Conservation (phyloP, 2,113 vertebrate species). For the Danionella cerebrum region DNA sequence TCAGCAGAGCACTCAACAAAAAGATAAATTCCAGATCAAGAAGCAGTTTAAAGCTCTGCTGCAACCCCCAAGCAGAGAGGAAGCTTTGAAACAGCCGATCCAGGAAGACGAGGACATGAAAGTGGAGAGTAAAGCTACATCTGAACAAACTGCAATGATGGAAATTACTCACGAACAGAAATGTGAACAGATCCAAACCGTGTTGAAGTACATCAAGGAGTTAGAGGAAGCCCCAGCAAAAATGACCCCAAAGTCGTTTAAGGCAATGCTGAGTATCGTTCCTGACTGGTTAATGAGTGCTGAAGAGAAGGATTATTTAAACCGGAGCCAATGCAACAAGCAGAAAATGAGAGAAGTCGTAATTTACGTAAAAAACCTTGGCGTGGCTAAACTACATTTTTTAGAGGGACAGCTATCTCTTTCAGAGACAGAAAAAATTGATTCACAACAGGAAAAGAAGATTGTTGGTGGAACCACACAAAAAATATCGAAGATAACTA, state of each 20-base stretch:
- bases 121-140: slow-evolving; percentile 35
- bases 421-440: slow-evolving; percentile 48
- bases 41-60: slow-evolving; percentile 43
- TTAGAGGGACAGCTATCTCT: slow-evolving; percentile 55
- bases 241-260: slow-evolving; percentile 63
- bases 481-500: slow-evolving; percentile 59
- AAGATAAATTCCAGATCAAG: slow-evolving; percentile 46
- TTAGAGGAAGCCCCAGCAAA: slow-evolving; percentile 65
- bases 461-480: slow-evolving; percentile 38
- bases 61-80: slow-evolving; percentile 27
- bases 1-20: slow-evolving; percentile 50
- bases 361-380: slow-evolving; percentile 60
- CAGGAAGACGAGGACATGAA: slow-evolving; percentile 35
- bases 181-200: slow-evolving; percentile 63
- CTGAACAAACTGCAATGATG: no score
- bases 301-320: slow-evolving; percentile 63
- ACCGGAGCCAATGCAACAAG: slow-evolving; percentile 62
- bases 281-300: slow-evolving; percentile 70
- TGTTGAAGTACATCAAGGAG: slow-evolving; percentile 70
- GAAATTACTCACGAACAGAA: slow-evolving; percentile 64
- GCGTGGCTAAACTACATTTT: slow-evolving; percentile 61
- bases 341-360: slow-evolving; percentile 76
- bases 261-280: slow-evolving; percentile 61
- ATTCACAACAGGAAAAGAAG: slow-evolving; percentile 49
- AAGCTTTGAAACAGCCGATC: slow-evolving; percentile 34